Base-by-base conservation (phyloP, 2,888 invertebrate genomes). In the Clitarchus hookeri region DNA sequence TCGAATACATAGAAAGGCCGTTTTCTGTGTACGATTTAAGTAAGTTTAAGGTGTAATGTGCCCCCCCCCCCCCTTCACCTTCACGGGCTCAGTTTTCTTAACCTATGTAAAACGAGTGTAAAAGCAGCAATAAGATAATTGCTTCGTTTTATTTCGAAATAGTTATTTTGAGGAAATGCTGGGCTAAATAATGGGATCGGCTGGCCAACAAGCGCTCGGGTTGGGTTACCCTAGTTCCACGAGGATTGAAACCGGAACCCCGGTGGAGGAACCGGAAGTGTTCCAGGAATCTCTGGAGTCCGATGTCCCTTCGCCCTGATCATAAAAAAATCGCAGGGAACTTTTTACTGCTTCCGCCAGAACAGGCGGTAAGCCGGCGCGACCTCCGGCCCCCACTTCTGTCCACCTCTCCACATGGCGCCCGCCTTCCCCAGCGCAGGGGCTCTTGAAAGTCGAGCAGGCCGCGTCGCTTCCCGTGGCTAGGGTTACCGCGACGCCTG, bases 241-340 rank as follows among this genome's bases (percentile, higher is more conserved):
- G 65, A n/a, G 65, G 65, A 65, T 65, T n/a, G 65, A 65, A 65
- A 65, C 65, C 19, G n/a, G 65, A 65, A 6, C 65, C 65, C 8
- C 19, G 65, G n/a, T 19, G 65, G 65, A n/a, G 65, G n/a, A 23
- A 65, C 65, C 65, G 65, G n/a, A n/a, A 65, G 65, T 65, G 65
- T 65, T 65, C 65, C 65, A 23, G 65, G 65, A n/a, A 65, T n/a
- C n/a, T n/a, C n/a, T 0, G 65, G 65, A 11, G 23, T 65, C 65
- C 65, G 65, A 65, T 65, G 65, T 65, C 65, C 65, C 65, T 19
- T 8, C n/a, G 0, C 65, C 23, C 3, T 23, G 23, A n/a, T n/a
- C 65, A 65, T 65, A 65, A 65, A 65, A 65, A 65, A 65, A 65
- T 65, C 65, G 65, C 65, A 65, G 65, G 65, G 23, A n/a, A 65